Base-by-base conservation (phyloP, 1,140 invertebrate genomes). In the Pseudomyrmex sp. region DNA sequence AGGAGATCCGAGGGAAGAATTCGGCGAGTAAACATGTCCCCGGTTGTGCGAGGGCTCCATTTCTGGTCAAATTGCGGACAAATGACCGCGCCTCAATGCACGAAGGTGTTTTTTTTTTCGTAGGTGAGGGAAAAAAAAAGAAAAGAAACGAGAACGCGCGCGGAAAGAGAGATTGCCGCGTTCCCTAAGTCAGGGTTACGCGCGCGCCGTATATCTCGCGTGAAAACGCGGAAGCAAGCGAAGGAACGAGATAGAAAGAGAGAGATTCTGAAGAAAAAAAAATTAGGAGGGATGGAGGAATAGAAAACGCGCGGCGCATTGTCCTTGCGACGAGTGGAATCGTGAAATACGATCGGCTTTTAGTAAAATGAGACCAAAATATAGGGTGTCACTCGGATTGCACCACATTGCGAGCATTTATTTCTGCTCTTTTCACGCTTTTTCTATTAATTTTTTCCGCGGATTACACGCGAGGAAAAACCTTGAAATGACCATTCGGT, bases 301-400 rank as follows among this genome's bases (percentile, higher is more conserved):
- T 89, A 76, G 82, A 84, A 89, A 92, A 91, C 85, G 90, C 69
- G 82, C 87, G 79, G 63, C 83, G 82, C 82, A 93, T 93, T 93
- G 92, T 92, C 85, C 84, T 72, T 69, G 77, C 88, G 84, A 90
- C 69, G 88, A 92, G 89, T 89, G 88, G 88, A 92, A 93, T 92
- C 84, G 88, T 92, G 92, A 93, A 93, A 93, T 93, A 93, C 86
- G 92, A 93, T 93, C 92, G 83, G 91, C 92, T 93, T 93, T 93
- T 93, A 93, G 92, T 93, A 93, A 93, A 93, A 93, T 91, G 91
- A 93, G 91, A 92, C 91, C 84, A 91, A 92, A 93, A 92, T 92
- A 91, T 91, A 92, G 89, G 88, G 89, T 92, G 91, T 92, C 35
- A 35, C 35, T 35, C 86, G 84, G 69, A 63, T 84, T 84, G 61